Conservation (phyloP, 2,113 vertebrate genomes). For the Brienomyrus longianalis region DNA sequence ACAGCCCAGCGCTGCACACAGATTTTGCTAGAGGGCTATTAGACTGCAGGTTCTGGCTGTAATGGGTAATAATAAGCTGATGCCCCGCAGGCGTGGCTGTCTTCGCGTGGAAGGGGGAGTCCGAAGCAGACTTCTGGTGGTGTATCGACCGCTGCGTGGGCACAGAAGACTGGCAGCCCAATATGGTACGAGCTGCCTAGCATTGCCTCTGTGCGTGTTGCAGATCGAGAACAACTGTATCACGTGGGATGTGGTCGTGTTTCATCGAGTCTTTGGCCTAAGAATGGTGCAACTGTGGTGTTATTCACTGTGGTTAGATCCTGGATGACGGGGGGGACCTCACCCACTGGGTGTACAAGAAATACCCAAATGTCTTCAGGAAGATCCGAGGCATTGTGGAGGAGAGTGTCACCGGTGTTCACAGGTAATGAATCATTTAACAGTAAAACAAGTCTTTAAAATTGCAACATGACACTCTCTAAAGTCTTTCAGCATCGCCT, state of each 20-base stretch:
- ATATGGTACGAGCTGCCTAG: constrained; percentile 73
- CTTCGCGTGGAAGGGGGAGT: constrained; percentile 98
- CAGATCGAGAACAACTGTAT: not conserved
- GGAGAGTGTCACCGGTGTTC: constrained; percentile 96
- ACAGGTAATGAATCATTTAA: constrained; percentile 68
- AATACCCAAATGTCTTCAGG: constrained; percentile 93
- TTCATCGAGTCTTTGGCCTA: not conserved
- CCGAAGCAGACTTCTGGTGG: constrained; percentile 99
- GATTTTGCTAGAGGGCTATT: not conserved
- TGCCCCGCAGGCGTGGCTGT: constrained; percentile 78
- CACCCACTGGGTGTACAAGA: constrained; percentile 99
- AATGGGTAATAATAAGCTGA: constrained; percentile 9
- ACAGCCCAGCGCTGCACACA: not conserved
- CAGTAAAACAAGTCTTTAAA: not conserved
- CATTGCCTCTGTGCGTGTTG: not conserved
- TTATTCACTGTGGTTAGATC: constrained; percentile 59
- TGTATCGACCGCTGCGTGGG: constrained; percentile 96
- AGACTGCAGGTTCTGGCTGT: not conserved
- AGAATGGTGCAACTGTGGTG: not conserved
- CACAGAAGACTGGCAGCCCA: constrained; percentile 88
- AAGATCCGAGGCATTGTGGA: constrained; percentile 94
- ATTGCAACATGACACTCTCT: not conserved
- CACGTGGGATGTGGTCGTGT: not conserved
- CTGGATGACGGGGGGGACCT: constrained; percentile 95
- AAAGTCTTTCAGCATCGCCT: not conserved